Evolutionary conservation across 2,888 invertebrate genomes (phyloP).

Genomic region (Noctua pronuba): DNA sequence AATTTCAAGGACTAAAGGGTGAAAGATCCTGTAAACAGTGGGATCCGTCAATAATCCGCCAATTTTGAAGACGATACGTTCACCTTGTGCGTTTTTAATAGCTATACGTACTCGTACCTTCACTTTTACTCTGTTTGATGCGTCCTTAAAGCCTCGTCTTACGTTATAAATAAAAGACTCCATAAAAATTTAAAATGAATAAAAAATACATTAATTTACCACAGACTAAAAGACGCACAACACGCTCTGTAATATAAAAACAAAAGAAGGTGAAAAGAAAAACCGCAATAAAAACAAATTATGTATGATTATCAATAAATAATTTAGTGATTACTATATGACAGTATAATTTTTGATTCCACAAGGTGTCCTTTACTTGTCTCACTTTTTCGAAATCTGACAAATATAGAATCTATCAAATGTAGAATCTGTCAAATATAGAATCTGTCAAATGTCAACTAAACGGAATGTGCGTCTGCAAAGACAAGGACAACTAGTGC

Average conservation of each 20-base stretch:
- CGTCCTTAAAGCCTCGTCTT: not conserved
- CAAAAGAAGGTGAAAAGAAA: not conserved
- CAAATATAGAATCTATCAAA: no score
- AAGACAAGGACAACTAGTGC: not conserved
- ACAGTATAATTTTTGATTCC: no score
- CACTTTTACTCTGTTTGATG: not conserved
- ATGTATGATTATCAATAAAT: no score
- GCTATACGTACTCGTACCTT: not conserved
- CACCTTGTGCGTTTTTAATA: not conserved
- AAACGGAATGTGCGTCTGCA: not conserved
- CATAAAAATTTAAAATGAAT: no score
- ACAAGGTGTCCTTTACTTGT: no score
- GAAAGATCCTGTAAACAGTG: slow-evolving; percentile 9
- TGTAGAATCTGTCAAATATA: no score
- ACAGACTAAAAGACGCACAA: not conserved
- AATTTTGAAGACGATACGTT: slow-evolving; percentile 3
- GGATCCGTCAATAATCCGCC: slow-evolving; percentile 14
- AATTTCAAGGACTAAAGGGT: slow-evolving; percentile 6
- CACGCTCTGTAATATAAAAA: not conserved
- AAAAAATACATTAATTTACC: not conserved
- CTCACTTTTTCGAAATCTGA: no score
- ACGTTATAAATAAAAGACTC: not conserved
- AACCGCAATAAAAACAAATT: no score
- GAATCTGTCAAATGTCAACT: no score
- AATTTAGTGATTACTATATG: no score